Evolutionary conservation across 2,113 vertebrate species (phyloP).

Genomic region (Mugil cephalus): DNA sequence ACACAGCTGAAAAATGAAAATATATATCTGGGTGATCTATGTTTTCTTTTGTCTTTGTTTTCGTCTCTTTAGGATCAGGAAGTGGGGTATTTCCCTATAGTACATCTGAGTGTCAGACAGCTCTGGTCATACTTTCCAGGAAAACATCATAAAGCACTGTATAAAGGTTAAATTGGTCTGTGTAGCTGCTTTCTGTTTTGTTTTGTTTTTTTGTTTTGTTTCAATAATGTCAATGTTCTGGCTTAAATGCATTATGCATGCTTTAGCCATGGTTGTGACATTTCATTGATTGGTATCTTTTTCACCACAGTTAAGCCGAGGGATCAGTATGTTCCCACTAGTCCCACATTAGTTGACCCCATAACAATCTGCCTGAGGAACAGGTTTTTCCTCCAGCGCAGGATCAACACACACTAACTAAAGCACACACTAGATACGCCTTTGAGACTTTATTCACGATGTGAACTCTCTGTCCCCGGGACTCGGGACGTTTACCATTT

Average conservation of each 20-base stretch:
- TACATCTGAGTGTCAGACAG: slow-evolving; percentile 1
- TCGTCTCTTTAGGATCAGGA: neutral
- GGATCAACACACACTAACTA: slow-evolving; percentile 62
- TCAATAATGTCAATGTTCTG: slow-evolving; percentile 48
- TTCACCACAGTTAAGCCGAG: slow-evolving; percentile 47
- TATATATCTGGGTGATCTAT: neutral
- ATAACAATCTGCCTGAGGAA: slow-evolving; percentile 71
- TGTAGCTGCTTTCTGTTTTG: slow-evolving; percentile 44
- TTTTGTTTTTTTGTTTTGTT: slow-evolving; percentile 53
- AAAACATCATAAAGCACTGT: slow-evolving; percentile 47
- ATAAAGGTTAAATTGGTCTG: slow-evolving; percentile 28
- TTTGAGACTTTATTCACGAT: slow-evolving; percentile 17
- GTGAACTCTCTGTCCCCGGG: slow-evolving; percentile 35
- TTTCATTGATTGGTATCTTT: slow-evolving; percentile 75
- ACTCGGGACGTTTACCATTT: slow-evolving; percentile 26
- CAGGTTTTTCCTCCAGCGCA: slow-evolving; percentile 76
- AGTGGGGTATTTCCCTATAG: neutral
- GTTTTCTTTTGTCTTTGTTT: slow-evolving; percentile 2
- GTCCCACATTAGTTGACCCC: slow-evolving; percentile 59
- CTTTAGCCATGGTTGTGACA: slow-evolving; percentile 57
- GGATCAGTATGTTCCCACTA: slow-evolving; percentile 71
- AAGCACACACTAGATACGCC: slow-evolving; percentile 29
- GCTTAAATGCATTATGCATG: slow-evolving; percentile 66
- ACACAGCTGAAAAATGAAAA: neutral
- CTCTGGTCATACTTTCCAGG: slow-evolving; percentile 15